Evolutionary conservation across 2,797 vertebrate genomes (phyloP).

Genomic region (Rhinoraja longicauda): DNA sequence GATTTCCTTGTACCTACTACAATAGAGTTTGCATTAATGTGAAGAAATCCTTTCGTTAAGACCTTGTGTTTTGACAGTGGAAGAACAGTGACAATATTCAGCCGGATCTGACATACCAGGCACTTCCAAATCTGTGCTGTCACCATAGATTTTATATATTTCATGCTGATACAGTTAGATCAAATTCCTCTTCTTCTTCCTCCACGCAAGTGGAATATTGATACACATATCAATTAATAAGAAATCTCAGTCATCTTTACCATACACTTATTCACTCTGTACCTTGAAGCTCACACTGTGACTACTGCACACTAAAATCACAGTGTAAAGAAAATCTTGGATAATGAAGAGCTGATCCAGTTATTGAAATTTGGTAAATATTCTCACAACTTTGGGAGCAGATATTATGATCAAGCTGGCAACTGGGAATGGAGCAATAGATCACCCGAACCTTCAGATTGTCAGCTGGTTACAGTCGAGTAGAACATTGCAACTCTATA

Average conservation of each 20-base stretch:
- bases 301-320: not conserved
- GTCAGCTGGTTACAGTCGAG: not conserved
- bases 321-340: not conserved
- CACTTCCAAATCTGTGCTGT: not conserved
- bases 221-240: not conserved
- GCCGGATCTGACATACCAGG: not conserved
- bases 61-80: not conserved
- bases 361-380: not conserved
- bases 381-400: not conserved
- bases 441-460: not conserved
- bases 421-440: not conserved
- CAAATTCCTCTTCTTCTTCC: not conserved
- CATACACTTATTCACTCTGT: not conserved
- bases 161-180: not conserved
- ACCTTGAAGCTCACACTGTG: not conserved
- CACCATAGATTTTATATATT: not conserved
- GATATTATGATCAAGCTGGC: not conserved
- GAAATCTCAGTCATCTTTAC: not conserved
- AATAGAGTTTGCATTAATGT: not conserved
- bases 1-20: not conserved
- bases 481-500: not conserved
- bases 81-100: not conserved
- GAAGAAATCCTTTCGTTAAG: not conserved
- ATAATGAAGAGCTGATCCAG: not conserved
- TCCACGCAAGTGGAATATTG: not conserved